Conservation (phyloP, 2,797 vertebrate genomes). For the Tangara arthus region DNA sequence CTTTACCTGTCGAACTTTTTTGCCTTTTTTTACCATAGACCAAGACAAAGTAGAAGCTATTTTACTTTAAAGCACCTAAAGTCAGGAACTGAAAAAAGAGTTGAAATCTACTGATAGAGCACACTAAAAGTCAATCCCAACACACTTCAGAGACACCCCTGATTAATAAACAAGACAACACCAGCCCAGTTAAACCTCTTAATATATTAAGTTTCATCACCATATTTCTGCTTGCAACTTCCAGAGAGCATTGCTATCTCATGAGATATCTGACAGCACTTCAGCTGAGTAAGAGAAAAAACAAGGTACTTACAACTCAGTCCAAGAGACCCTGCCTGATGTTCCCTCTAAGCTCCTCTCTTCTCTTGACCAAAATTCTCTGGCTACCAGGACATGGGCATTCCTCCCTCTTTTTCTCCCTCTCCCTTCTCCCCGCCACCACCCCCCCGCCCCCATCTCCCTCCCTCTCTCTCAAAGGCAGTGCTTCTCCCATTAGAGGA, state of each 20-base stretch:
- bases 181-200: neutral
- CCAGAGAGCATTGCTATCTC: neutral
- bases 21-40: neutral
- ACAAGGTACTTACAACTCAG: conserved; percentile 76
- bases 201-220: neutral
- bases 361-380: conserved; percentile 68
- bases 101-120: neutral
- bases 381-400: conserved; percentile 60
- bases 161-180: neutral
- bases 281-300: neutral
- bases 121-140: neutral
- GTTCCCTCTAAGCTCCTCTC: conserved; percentile 58
- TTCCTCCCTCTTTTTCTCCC: conserved; percentile 53
- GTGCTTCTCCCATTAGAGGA: conserved; percentile 81
- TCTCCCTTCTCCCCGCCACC: neutral
- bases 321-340: conserved; percentile 64
- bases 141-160: neutral
- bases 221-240: neutral
- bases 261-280: neutral
- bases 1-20: neutral
- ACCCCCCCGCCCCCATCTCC: neutral
- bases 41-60: neutral
- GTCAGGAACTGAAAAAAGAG: neutral
- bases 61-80: neutral
- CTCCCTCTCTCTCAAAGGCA: conserved; percentile 67